Evolutionary conservation across 2,113 vertebrate species (phyloP).

Genomic region (Hippocampus zosterae): DNA sequence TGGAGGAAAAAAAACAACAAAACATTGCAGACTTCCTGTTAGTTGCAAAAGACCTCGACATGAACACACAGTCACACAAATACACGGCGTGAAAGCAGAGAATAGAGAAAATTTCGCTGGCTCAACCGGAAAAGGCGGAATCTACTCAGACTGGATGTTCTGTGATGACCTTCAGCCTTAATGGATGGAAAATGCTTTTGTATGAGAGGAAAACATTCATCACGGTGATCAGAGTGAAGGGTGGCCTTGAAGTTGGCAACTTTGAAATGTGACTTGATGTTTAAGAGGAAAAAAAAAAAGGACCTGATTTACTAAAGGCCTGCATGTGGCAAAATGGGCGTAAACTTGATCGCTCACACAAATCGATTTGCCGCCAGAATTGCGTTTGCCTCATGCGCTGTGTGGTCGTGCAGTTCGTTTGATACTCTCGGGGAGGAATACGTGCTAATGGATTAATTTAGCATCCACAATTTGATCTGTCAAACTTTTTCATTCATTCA

Average conservation of each 20-base stretch:
- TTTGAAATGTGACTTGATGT: neutral
- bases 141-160: conserved; percentile 47
- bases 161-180: conserved; percentile 54
- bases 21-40: conserved; percentile 24
- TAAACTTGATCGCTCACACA: too few species aligned
- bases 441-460: too few species aligned
- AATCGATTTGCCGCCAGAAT: too few species aligned
- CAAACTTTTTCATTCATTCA: too few species aligned
- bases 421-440: too few species aligned
- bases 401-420: too few species aligned
- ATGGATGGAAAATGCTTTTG: conserved; percentile 57
- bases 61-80: conserved; percentile 28
- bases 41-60: conserved; percentile 37
- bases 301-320: neutral
- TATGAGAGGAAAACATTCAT: conserved; percentile 31
- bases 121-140: conserved; percentile 48
- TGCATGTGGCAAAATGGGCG: neutral
- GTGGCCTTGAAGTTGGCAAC: neutral
- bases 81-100: conserved; percentile 27
- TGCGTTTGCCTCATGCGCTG: too few species aligned
- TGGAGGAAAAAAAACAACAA: conserved; percentile 18
- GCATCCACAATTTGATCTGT: too few species aligned
- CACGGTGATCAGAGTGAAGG: conserved; percentile 9
- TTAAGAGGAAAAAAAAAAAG: neutral
- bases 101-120: conserved; percentile 42